These are phyloP conservation scores for Mesaphorura yosii DNA, from an alignment of 1,140 invertebrate species.

Conservation along the genomic window DNA sequence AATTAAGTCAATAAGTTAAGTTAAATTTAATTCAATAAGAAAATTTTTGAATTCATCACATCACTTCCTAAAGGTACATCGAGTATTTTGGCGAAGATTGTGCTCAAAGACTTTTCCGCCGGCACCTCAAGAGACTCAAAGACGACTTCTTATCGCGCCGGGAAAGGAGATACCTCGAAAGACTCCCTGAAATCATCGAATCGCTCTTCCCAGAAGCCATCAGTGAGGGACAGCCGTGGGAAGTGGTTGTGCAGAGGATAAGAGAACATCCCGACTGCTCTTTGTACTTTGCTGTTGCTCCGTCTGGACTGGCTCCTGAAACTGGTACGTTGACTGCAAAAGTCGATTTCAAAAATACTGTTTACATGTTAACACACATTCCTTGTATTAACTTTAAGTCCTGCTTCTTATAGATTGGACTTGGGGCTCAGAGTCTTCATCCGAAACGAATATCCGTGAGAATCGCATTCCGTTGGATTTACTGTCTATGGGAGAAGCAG, in stretches of 20 bases:
- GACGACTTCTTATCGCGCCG: conserved; percentile 72
- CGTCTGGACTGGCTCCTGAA: conserved; percentile 35
- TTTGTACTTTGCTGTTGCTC: conserved; percentile 42
- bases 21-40: not conserved
- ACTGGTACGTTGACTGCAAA: too few species aligned
- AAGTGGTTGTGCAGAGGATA: conserved; percentile 39
- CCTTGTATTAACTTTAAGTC: too few species aligned
- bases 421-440: conserved; percentile 27
- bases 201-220: conserved; percentile 62
- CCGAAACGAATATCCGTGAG: conserved; percentile 29
- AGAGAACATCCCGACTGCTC: conserved; percentile 43
- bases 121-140: conserved; percentile 71
- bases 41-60: conserved; percentile 12
- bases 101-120: conserved; percentile 64
- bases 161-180: conserved; percentile 66
- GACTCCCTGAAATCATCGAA: conserved; percentile 64
- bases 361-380: too few species aligned
- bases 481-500: conserved; percentile 26
- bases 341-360: too few species aligned
- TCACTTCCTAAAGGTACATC: conserved; percentile 51
- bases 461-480: conserved; percentile 29
- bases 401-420: too few species aligned
- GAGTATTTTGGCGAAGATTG: conserved; percentile 79
- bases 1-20: not conserved
- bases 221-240: conserved; percentile 36